phyloP scores from a whole-genome alignment of 2,113 vertebrate species.

The Pelusios castaneus region DNA sequence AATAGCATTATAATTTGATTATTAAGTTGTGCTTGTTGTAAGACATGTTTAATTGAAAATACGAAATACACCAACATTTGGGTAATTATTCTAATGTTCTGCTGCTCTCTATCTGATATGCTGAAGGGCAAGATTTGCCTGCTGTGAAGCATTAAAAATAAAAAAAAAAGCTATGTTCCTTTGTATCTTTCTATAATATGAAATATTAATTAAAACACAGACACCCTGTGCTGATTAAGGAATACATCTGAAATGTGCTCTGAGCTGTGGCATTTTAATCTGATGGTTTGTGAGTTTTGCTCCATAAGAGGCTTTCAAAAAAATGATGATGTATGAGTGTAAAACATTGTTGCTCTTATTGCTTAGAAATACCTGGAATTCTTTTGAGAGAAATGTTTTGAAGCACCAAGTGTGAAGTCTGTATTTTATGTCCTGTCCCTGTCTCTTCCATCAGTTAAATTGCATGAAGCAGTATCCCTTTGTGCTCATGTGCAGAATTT shows the following conservation, averaged over 20 bases:
- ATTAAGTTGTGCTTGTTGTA: conserved; percentile 20
- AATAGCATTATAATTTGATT: background rate
- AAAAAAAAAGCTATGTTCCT: background rate
- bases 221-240: background rate
- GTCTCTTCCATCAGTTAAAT: background rate
- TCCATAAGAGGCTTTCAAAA: background rate
- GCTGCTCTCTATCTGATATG: fast-evolving
- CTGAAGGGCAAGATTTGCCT: background rate
- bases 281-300: background rate
- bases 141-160: background rate
- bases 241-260: background rate
- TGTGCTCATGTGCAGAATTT: background rate
- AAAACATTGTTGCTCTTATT: background rate
- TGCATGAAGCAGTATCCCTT: background rate
- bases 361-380: background rate
- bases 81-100: background rate
- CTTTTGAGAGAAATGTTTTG: background rate
- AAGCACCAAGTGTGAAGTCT: background rate
- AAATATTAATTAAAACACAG: background rate
- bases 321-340: background rate
- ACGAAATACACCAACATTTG: conserved; percentile 18
- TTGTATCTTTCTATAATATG: background rate
- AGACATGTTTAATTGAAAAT: background rate
- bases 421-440: background rate
- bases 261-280: background rate